Evolutionary conservation across 2,797 vertebrate genomes (phyloP).

Genomic region (Siniperca scherzeri): DNA sequence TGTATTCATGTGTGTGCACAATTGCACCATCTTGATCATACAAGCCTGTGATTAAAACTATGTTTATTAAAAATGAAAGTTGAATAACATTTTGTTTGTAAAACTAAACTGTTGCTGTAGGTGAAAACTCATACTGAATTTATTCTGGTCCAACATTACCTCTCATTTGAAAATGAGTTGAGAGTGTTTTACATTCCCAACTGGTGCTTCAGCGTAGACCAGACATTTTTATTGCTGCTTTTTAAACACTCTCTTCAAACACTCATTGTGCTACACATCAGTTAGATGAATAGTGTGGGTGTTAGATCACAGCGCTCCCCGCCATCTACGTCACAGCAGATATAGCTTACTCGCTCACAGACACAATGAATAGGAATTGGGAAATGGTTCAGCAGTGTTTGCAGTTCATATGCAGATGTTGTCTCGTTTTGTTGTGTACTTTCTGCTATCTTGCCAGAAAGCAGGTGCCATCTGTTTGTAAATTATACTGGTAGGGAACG

Average conservation of each 20-base stretch:
- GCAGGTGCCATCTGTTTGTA: slow-evolving; percentile 36
- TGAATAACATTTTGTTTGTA: neutral
- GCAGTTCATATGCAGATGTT: slow-evolving; percentile 21
- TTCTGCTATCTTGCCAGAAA: slow-evolving; percentile 16
- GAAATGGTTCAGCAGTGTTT: slow-evolving; percentile 26
- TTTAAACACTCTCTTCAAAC: slow-evolving; percentile 43
- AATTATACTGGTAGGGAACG: slow-evolving; percentile 18
- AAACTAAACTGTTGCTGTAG: neutral
- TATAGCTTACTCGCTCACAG: slow-evolving; percentile 13
- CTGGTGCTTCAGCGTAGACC: slow-evolving; percentile 8
- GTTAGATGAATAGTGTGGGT: slow-evolving; percentile 36
- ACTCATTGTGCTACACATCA: slow-evolving; percentile 34
- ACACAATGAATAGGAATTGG: neutral
- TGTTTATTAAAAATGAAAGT: neutral
- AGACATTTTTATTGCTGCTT: slow-evolving; percentile 31
- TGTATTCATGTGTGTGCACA: slow-evolving; percentile 3
- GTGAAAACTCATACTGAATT: neutral
- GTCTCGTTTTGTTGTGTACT: slow-evolving; percentile 8
- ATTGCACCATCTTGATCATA: slow-evolving; percentile 13
- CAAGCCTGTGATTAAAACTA: slow-evolving; percentile 25
- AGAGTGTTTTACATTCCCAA: neutral
- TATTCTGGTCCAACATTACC: neutral
- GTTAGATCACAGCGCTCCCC: slow-evolving; percentile 38
- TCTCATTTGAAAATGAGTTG: neutral
- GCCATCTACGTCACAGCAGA: slow-evolving; percentile 44